These are phyloP conservation scores for Empidonax traillii DNA, from an alignment of 2,113 vertebrate species.

Conservation along the genomic window DNA sequence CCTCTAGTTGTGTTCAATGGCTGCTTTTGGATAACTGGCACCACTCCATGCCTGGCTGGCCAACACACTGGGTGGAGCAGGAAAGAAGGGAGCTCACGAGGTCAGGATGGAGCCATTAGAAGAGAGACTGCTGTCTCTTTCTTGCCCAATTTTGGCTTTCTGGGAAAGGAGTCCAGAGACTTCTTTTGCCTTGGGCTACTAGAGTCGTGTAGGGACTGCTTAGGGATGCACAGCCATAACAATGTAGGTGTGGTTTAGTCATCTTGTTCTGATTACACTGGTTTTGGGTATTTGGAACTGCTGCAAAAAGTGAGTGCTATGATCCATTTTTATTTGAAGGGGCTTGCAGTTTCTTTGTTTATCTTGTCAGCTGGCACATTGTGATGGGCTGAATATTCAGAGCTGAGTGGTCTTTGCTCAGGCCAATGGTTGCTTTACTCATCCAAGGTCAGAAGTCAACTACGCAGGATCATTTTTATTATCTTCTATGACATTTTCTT, in stretches of 20 bases:
- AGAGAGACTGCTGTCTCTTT: neutral
- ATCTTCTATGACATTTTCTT: neutral
- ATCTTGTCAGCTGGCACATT: neutral
- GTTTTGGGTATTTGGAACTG: neutral
- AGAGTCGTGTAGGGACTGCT: neutral
- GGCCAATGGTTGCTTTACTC: neutral
- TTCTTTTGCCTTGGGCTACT: neutral
- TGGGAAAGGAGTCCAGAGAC: neutral
- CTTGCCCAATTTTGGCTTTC: neutral
- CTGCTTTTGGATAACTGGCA: neutral
- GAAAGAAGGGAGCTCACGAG: accelerated
- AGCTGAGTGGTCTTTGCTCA: neutral
- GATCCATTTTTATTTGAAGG: neutral
- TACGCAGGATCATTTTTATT: neutral
- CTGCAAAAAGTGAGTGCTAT: neutral
- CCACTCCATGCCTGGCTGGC: neutral
- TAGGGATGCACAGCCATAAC: neutral
- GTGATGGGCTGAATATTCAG: neutral
- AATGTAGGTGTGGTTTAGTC: neutral
- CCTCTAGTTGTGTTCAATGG: accelerated
- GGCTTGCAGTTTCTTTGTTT: neutral
- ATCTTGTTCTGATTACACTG: neutral
- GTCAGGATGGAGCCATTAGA: neutral
- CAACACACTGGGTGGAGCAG: accelerated
- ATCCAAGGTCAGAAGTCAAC: neutral